Conservation (phyloP, 2,888 invertebrate genomes). For the Sinohyriopsis cumingii region DNA sequence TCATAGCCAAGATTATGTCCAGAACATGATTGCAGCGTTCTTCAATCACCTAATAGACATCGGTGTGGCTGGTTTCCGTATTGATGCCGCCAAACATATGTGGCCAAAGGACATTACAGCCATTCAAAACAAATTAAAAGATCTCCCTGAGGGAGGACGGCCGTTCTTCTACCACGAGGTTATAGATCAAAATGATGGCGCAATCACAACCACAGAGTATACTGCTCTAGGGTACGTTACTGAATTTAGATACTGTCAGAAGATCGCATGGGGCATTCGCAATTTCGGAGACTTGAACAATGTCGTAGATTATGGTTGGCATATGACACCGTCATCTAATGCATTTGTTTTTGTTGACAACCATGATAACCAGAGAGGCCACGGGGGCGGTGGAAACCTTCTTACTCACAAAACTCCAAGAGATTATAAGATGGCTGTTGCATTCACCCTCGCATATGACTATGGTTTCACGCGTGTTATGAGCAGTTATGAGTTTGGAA, state of each 20-base stretch:
- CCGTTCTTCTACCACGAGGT: slow-evolving; percentile 66
- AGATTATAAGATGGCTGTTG: slow-evolving; percentile 78
- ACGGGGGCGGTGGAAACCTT: slow-evolving; percentile 49
- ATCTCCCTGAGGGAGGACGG: slow-evolving; percentile 55
- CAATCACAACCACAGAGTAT: slow-evolving; percentile 58
- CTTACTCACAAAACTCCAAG: slow-evolving; percentile 50
- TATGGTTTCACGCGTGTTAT: slow-evolving; percentile 81
- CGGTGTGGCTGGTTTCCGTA: slow-evolving; percentile 65
- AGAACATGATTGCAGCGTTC: slow-evolving; percentile 56
- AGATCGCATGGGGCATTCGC: slow-evolving; percentile 51
- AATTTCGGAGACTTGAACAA: slow-evolving; percentile 48
- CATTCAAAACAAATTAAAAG: slow-evolving; percentile 44
- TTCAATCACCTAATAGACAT: slow-evolving; percentile 56
- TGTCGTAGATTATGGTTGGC: slow-evolving; percentile 60
- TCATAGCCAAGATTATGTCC: slow-evolving; percentile 74
- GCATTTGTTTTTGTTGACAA: slow-evolving; percentile 89
- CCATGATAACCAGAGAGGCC: slow-evolving; percentile 90
- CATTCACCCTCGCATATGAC: slow-evolving; percentile 84
- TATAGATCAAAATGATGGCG: slow-evolving; percentile 66
- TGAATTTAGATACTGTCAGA: slow-evolving; percentile 81
- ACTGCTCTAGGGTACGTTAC: slow-evolving; percentile 77
- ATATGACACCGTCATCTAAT: slow-evolving; percentile 64
- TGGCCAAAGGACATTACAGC: slow-evolving; percentile 61
- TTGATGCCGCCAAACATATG: slow-evolving; percentile 69
- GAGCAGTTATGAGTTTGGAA: slow-evolving; percentile 83